A percentile compares a stretch with the other conserved stretches of the same genome.
Evolutionary conservation across 2,113 vertebrate genomes (phyloP).

Genomic region (Pedetes capensis): DNA sequence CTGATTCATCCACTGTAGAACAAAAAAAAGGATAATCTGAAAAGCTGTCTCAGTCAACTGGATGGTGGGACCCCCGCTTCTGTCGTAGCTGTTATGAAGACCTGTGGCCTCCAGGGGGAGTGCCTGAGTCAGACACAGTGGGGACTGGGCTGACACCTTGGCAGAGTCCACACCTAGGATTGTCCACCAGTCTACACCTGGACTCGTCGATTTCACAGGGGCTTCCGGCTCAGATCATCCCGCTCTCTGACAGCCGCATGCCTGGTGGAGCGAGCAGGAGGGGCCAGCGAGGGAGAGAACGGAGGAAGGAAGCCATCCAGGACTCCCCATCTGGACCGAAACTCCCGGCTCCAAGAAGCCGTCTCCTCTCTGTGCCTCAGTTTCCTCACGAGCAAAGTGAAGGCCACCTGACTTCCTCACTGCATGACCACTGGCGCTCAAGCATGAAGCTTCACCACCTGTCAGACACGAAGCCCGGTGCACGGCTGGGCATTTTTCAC

Average conservation of each 20-base stretch:
- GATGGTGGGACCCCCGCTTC: accelerated
- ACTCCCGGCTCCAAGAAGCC: background rate
- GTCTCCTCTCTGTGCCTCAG: background rate
- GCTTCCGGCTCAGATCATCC: background rate
- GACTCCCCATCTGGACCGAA: accelerated
- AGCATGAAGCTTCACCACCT: background rate
- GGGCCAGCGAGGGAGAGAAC: accelerated
- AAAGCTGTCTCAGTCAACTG: background rate
- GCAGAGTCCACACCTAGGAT: accelerated
- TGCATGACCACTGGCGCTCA: accelerated
- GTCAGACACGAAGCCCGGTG: background rate
- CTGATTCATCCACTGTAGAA: background rate
- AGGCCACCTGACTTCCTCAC: background rate
- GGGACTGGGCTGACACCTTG: too few relatives aligned
- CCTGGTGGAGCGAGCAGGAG: accelerated
- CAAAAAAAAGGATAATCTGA: background rate
- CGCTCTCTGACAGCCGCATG: background rate
- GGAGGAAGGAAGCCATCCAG: accelerated
- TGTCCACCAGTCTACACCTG: background rate
- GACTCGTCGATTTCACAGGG: background rate
- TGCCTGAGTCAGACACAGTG: background rate
- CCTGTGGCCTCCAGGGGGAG: background rate
- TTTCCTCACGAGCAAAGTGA: background rate
- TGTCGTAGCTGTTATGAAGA: background rate
- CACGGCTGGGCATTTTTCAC: background rate